Evolutionary conservation across 2,888 invertebrate species (phyloP).

Genomic region (Labia minor): DNA sequence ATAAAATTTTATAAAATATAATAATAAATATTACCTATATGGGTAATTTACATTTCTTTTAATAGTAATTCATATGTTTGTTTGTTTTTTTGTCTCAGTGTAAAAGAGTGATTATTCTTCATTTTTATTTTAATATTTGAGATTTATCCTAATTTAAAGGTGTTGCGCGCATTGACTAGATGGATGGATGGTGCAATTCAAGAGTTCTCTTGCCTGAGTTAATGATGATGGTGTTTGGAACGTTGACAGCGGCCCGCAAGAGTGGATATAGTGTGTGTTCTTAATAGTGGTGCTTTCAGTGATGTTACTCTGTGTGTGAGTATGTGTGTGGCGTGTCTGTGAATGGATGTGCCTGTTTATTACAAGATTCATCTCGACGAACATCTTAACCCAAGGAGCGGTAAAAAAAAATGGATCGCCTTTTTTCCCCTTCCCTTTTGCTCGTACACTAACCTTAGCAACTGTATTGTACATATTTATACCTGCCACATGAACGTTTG

Average conservation of each 20-base stretch:
- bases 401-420: background rate
- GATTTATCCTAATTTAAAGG: too few species aligned
- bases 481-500: background rate
- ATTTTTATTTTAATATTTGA: too few species aligned
- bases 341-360: background rate
- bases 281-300: slow-evolving; percentile 8
- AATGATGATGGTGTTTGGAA: slow-evolving; percentile 8
- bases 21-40: too few species aligned
- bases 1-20: too few species aligned
- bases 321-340: background rate
- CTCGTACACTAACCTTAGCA: background rate
- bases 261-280: background rate
- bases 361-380: background rate
- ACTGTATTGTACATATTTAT: background rate
- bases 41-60: too few species aligned
- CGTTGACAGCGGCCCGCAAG: background rate
- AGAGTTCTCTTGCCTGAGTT: background rate
- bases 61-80: too few species aligned
- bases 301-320: background rate
- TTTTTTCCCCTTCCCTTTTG: background rate
- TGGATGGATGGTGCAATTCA: background rate
- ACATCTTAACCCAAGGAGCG: background rate
- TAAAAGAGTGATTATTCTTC: too few species aligned
- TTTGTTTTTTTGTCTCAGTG: too few species aligned
- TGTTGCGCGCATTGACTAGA: too few species aligned